Percentiles rank a stretch among this genome's conserved stretches.
These are phyloP conservation scores for Neomorphus geoffroyi DNA, from an alignment of 2,797 vertebrate genomes.

Conservation along the genomic window DNA sequence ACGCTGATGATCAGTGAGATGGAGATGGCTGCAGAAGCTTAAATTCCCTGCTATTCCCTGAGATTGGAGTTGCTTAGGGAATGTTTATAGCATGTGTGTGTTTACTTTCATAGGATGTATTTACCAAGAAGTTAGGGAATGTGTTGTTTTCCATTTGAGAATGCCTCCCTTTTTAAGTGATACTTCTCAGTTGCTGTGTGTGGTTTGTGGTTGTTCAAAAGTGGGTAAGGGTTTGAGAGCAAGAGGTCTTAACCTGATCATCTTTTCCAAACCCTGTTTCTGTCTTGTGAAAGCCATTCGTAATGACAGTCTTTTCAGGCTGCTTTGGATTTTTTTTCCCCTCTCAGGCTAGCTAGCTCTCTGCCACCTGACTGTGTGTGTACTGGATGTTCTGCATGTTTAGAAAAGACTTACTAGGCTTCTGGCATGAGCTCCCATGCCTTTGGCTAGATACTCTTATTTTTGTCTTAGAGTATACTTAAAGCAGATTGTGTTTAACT, in stretches of 20 bases:
- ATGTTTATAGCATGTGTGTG: neutral
- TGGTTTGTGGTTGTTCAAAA: constrained; percentile 41
- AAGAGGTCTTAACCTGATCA: neutral
- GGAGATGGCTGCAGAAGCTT: neutral
- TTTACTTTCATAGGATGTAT: neutral
- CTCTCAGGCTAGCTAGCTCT: neutral
- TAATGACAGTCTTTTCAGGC: neutral
- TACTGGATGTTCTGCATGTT: neutral
- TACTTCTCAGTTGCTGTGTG: neutral
- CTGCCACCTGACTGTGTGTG: neutral
- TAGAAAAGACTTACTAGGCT: neutral
- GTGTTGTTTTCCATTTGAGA: neutral
- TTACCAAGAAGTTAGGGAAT: neutral
- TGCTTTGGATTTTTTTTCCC: neutral
- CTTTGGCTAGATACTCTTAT: neutral
- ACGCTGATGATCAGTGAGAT: neutral
- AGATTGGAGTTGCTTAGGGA: neutral
- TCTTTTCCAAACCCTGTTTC: neutral
- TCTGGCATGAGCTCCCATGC: neutral
- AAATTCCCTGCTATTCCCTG: neutral
- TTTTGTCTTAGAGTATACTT: neutral
- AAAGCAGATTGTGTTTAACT: neutral
- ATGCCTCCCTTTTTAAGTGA: neutral
- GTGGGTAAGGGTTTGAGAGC: neutral
- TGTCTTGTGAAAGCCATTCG: neutral